Evolutionary conservation across 2,797 vertebrate species (phyloP).

Genomic region (Labeo calbasu): DNA sequence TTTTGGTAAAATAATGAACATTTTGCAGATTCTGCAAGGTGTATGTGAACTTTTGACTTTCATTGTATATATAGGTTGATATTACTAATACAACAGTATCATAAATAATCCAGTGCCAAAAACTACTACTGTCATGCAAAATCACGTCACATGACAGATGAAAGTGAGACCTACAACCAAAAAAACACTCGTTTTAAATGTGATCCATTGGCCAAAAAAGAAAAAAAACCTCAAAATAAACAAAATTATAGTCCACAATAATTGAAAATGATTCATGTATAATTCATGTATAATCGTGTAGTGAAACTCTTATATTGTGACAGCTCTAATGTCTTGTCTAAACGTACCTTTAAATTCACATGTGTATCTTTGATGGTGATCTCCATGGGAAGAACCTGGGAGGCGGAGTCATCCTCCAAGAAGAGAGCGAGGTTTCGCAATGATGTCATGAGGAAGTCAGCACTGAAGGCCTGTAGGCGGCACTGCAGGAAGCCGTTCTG

Average conservation of each 20-base stretch:
- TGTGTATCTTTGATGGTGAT: constrained; percentile 89
- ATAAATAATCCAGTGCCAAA: neutral
- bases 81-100: neutral
- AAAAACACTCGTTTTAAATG: neutral
- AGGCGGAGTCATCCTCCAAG: constrained; percentile 88
- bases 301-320: neutral
- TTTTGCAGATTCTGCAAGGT: too few relatives aligned
- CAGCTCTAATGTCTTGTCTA: neutral
- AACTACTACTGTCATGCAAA: neutral
- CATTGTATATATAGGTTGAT: neutral
- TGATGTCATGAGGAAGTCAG: constrained; percentile 90
- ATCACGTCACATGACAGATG: neutral
- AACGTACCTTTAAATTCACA: constrained; percentile 87
- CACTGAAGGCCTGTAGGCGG: constrained; percentile 86
- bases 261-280: neutral
- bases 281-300: neutral
- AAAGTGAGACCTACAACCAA: neutral
- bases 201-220: neutral
- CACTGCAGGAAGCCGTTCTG: constrained; percentile 95
- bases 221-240: neutral
- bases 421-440: constrained; percentile 91
- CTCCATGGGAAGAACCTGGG: constrained; percentile 95
- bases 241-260: neutral
- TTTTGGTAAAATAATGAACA: too few relatives aligned
- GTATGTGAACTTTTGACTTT: too few relatives aligned